Evolutionary conservation across 1,140 invertebrate genomes (phyloP), one percentile per base, ranked within the genome.

Genomic region (Drosophila fuyamai): DNA sequence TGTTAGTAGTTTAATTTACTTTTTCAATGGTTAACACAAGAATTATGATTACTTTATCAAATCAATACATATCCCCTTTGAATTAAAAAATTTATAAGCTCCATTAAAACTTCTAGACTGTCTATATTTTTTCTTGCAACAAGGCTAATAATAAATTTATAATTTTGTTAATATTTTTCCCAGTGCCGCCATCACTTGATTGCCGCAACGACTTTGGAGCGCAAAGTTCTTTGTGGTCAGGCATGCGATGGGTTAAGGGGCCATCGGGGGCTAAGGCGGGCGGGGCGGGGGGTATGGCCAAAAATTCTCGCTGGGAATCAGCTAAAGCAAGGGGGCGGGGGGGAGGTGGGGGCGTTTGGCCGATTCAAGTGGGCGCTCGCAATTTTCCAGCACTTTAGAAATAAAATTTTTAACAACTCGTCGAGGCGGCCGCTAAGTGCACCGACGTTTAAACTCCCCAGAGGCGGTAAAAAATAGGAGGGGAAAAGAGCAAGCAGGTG

Each of bases 341-440:
- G 32, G 44, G 43, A 9, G 5, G 10, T 14, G 23, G 13, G 13
- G n/a, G n/a, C 5, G 12, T 10, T 58, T 55, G 50, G 43, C 40
- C 53, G 29, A 51, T 68, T 76, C 73, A 86, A 83, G 76, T 83
- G 80, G 76, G 51, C 76, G 72, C 65, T 78, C 79, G 46, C 80
- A 82, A 88, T 88, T 89, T 88, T 74, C 71, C 72, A 89, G 84
- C 84, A 88, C 79, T 88, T 80, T 89, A 83, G 60, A 59, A 89
- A 89, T 89, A 83, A 67, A 88, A 88, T 88, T 88, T 83, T 88
- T 76, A 89, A 83, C 79, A 88, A 80, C 83, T 89, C 76, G 84
- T 62, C 67, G 76, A 81, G 76, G 84, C 84, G 80, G 76, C 73
- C 76, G 79, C 76, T 88, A 89, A 83, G 84, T 88, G 83, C 84